Evolutionary conservation across 2,888 invertebrate genomes (phyloP), one percentile per base, ranked within the genome.

Genomic region (Zootermopsis nevadensis): DNA sequence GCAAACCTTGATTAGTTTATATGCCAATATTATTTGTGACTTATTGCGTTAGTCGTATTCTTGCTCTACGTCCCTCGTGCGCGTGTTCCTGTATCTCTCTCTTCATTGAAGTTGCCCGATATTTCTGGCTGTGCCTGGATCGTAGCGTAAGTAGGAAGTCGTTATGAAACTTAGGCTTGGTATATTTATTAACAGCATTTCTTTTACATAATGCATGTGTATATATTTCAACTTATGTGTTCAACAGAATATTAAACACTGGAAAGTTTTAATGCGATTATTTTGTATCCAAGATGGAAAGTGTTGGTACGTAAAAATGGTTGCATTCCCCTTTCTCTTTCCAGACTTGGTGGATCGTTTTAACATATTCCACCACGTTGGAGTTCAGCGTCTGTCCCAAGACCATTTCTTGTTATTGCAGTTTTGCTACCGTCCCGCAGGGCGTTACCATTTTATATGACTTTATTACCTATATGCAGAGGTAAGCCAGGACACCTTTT

Each of bases 371-470:
- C 85, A 83, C 83, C 83, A 48, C 42, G 35, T 55, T 82, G 81
- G 55, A 67, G 67, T 67, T 69, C 82, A 84, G 82, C 82, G 80
- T 83, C 82, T 83, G 83, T 79, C 83, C 53, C 53, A 66, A 60
- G 83, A 77, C 77, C 82, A 76, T 82, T 82, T 77, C 82, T 84
- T 83, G 83, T 83, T 84, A 83, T 83, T 77, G 86, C 85, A 83
- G 84, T 85, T 86, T 87, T 86, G 86, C 86, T 87, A 86, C 93
- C 95, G 95, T 95, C 95, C 95, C 94, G 92, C 92, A 93, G 95
- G 95, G 95, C 95, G 95, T 93, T 94, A 95, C 93, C 93, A 93
- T 95, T 95, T 97, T 97, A 97, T 97, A 97, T 97, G 97, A 96
- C 96, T 96, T 96, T 96, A 96, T 96, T 94, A 85, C 85, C 84